Conservation (phyloP, 2,888 invertebrate species). For the Cremastobaeus sp. region DNA sequence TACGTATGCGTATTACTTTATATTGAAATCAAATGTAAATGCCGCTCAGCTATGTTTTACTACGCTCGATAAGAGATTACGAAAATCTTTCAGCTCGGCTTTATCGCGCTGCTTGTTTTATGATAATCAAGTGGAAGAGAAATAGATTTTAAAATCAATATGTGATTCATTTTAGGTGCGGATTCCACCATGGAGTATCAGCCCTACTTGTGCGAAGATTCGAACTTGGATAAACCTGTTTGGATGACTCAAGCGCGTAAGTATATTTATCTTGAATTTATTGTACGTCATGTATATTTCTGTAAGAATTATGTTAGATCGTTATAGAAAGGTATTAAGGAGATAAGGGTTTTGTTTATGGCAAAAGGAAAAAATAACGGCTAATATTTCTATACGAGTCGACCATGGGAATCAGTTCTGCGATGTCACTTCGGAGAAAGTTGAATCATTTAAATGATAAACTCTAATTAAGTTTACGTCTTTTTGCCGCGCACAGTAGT, state of each 20-base stretch:
- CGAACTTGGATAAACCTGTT: constrained; percentile 79
- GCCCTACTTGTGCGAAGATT: constrained; percentile 78
- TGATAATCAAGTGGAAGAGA: constrained; percentile 31
- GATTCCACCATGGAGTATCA: constrained; percentile 75
- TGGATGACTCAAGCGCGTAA: constrained; percentile 84
- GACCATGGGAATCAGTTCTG: too few relatives aligned
- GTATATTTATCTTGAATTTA: constrained; percentile 68
- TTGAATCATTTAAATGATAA: too few relatives aligned
- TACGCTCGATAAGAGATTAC: constrained; percentile 24
- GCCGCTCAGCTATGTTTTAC: constrained; percentile 19
- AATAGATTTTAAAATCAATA: constrained; percentile 29
- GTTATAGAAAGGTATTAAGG: constrained; percentile 26
- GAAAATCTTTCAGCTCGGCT: constrained; percentile 1
- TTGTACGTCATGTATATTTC: constrained; percentile 41
- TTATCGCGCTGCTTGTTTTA: constrained; percentile 20
- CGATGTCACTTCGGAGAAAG: too few relatives aligned
- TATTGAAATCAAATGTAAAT: constrained; percentile 41
- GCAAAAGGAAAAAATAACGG: too few relatives aligned
- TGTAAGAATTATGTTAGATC: constrained; percentile 34
- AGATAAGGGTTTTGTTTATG: constrained; percentile 25
- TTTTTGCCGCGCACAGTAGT: too few relatives aligned
- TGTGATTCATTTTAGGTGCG: constrained; percentile 69
- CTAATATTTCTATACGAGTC: too few relatives aligned
- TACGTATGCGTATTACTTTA: constrained; percentile 36
- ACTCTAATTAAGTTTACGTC: too few relatives aligned